Conservation (phyloP, 2,797 vertebrate species). For the Fringilla coelebs region DNA sequence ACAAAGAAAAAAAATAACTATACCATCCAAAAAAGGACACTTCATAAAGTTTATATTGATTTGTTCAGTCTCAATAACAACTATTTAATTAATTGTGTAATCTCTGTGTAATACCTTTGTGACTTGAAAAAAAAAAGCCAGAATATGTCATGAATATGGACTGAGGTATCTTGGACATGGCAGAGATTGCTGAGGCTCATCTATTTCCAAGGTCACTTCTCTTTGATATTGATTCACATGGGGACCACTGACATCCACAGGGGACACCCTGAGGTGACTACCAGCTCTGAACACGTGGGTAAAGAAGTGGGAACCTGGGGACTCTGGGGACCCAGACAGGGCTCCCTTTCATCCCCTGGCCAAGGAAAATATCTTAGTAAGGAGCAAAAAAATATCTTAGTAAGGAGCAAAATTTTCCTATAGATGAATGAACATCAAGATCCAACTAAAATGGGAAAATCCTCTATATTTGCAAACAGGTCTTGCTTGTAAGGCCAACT, state of each 20-base stretch:
- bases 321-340: accelerated
- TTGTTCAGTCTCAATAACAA: background rate
- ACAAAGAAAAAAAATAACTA: background rate
- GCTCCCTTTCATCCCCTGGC: background rate
- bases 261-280: background rate
- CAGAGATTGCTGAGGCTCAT: background rate
- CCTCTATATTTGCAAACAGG: background rate
- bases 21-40: background rate
- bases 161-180: background rate
- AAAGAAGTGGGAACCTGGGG: background rate
- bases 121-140: background rate
- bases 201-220: background rate
- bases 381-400: background rate
- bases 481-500: background rate
- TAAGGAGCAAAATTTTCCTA: background rate
- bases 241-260: accelerated
- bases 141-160: background rate
- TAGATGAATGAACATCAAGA: background rate
- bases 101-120: accelerated
- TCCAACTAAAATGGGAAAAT: background rate
- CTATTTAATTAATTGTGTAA: background rate
- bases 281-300: background rate
- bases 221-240: background rate
- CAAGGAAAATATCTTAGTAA: background rate
- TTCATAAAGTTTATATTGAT: background rate